Percentiles rank a stretch among this genome's conserved stretches.
phyloP scores from a whole-genome alignment of 2,888 invertebrate species.

The Cheilosia soror region DNA sequence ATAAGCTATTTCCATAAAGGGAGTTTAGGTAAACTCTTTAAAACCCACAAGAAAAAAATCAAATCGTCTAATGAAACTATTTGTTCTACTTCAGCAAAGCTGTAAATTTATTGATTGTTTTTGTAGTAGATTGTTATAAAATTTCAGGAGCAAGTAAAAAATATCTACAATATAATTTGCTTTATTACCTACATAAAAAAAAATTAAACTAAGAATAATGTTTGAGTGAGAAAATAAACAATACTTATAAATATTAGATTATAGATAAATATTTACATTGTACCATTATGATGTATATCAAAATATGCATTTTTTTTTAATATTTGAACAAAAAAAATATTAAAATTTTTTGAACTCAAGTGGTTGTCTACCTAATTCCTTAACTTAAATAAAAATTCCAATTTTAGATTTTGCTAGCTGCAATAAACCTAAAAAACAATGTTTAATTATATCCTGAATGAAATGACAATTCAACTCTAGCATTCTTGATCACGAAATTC shows the following conservation, averaged over 20 bases:
- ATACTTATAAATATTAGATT: conserved; percentile 80
- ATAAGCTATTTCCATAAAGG: too few species aligned
- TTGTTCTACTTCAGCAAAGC: conserved; percentile 17
- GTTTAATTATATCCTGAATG: conserved; percentile 19
- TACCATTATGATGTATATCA: conserved; percentile 70
- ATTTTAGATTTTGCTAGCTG: conserved; percentile 73
- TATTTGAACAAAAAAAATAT: conserved; percentile 67
- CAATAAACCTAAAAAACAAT: conserved; percentile 58
- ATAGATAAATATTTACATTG: conserved; percentile 74
- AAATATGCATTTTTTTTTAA: conserved; percentile 64
- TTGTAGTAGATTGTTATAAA: background rate
- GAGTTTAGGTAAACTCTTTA: too few species aligned
- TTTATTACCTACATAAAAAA: conserved; percentile 39
- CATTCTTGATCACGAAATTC: background rate
- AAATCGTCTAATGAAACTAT: background rate
- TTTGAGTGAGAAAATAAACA: conserved; percentile 83
- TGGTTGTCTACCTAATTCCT: conserved; percentile 75
- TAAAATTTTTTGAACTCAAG: conserved; percentile 73
- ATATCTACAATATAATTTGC: conserved; percentile 51
- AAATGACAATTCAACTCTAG: background rate
- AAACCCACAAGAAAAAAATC: too few species aligned
- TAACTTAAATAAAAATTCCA: conserved; percentile 67
- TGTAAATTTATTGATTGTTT: background rate
- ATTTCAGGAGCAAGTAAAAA: conserved; percentile 45
- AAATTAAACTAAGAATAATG: conserved; percentile 79